phyloP scores from a whole-genome alignment of 2,113 vertebrate species.

The Variabilichromis moorii region DNA sequence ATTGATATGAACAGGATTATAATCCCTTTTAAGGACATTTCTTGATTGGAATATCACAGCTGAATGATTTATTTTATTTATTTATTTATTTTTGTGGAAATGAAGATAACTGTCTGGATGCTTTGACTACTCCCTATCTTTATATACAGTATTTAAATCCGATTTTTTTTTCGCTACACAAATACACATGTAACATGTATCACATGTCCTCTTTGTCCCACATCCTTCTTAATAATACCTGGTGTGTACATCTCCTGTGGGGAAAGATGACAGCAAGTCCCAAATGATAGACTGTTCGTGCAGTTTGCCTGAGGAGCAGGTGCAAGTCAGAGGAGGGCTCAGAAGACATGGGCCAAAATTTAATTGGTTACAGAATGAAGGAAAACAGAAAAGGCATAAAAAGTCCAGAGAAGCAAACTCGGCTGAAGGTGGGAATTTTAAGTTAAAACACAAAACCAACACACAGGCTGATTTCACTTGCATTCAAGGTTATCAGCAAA shows the following conservation, averaged over 20 bases:
- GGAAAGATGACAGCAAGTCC: background rate
- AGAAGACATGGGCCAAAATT: background rate
- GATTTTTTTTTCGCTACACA: background rate
- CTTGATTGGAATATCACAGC: background rate
- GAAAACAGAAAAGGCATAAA: background rate
- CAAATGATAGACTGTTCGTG: slow-evolving; percentile 1
- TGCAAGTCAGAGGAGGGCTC: background rate
- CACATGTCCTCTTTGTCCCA: background rate
- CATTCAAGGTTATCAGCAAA: slow-evolving; percentile 6
- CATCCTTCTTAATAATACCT: background rate
- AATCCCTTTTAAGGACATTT: background rate
- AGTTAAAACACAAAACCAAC: background rate
- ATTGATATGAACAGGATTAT: background rate
- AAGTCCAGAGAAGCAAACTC: background rate
- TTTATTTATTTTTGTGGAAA: background rate
- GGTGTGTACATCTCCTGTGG: background rate
- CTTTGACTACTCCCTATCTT: background rate
- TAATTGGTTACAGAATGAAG: background rate
- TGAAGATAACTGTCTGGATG: background rate
- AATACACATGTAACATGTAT: background rate
- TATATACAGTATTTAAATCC: accelerated
- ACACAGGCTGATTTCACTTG: slow-evolving; percentile 12
- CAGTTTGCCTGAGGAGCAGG: slow-evolving; percentile 19
- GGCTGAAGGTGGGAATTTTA: background rate
- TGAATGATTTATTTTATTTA: background rate